phyloP scores from a whole-genome alignment of 2,113 vertebrate genomes.

The Hepsetus odoe region DNA sequence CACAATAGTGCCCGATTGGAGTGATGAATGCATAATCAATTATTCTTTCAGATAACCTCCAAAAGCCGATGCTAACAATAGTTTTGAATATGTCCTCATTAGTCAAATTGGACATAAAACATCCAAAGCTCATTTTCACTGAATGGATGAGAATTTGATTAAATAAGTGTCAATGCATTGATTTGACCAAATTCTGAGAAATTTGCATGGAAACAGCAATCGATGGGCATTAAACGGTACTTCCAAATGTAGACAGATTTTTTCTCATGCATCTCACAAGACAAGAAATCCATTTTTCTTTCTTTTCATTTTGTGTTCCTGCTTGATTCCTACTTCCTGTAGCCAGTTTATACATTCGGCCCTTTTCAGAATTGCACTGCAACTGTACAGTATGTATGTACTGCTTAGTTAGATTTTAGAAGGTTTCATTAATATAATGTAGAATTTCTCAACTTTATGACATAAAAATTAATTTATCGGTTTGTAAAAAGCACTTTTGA shows the following conservation, averaged over 20 bases:
- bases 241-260: conserved; percentile 70
- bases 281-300: conserved; percentile 72
- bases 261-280: conserved; percentile 72
- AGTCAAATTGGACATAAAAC: conserved; percentile 65
- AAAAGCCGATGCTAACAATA: conserved; percentile 32
- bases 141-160: conserved; percentile 72
- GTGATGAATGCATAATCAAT: conserved; percentile 54
- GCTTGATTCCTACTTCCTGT: not conserved
- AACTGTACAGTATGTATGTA: too few species aligned
- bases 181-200: conserved; percentile 69
- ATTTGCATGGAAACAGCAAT: conserved; percentile 72
- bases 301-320: conserved; percentile 41
- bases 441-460: too few species aligned
- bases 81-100: conserved; percentile 58
- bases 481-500: not conserved
- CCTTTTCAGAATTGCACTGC: not conserved
- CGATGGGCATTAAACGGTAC: conserved; percentile 69
- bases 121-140: conserved; percentile 65
- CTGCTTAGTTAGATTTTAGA: too few species aligned
- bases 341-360: not conserved
- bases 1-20: conserved; percentile 7
- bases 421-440: too few species aligned
- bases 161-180: conserved; percentile 74
- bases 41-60: conserved; percentile 35
- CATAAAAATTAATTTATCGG: too few species aligned